phyloP scores from a whole-genome alignment of 2,113 vertebrate species.

The Zootoca vivipara region DNA sequence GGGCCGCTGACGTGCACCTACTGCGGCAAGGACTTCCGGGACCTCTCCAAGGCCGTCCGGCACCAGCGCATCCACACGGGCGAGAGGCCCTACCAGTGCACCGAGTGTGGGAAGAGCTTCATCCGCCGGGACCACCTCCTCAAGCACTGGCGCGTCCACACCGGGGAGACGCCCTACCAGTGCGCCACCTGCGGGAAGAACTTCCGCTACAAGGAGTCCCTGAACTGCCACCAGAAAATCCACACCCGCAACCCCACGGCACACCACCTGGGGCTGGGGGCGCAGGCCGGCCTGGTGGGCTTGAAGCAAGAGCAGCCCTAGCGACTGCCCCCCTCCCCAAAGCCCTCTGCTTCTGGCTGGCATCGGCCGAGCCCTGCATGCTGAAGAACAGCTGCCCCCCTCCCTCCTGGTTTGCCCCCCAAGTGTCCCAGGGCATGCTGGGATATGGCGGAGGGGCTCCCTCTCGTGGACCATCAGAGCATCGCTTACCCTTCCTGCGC shows the following conservation, averaged over 20 bases:
- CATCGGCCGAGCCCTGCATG: conserved; percentile 33
- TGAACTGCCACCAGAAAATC: conserved; percentile 83
- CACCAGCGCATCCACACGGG: conserved; percentile 86
- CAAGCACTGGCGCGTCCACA: conserved; percentile 91
- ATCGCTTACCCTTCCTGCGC: neutral
- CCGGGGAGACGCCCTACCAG: conserved; percentile 81
- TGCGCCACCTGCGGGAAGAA: conserved; percentile 80
- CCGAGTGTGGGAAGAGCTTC: conserved; percentile 90
- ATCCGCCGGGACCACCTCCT: conserved; percentile 89
- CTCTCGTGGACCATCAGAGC: conserved; percentile 29
- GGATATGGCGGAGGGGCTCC: conserved; percentile 38
- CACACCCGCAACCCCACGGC: conserved; percentile 69
- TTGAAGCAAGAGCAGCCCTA: conserved; percentile 65
- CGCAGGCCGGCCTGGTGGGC: conserved; percentile 45
- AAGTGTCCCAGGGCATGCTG: conserved; percentile 36
- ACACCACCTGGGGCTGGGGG: conserved; percentile 32
- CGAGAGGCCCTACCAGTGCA: conserved; percentile 91
- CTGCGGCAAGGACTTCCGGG: conserved; percentile 79
- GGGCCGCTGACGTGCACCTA: conserved; percentile 80
- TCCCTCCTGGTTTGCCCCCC: neutral
- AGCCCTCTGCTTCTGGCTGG: neutral
- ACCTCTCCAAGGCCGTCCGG: conserved; percentile 77
- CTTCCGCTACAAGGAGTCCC: conserved; percentile 83
- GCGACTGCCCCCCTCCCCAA: neutral
- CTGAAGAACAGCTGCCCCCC: conserved; percentile 20